Percentiles rank a stretch among this genome's conserved stretches.
Evolutionary conservation across 2,888 invertebrate species (phyloP).

Genomic region (Periphyllus acericola): DNA sequence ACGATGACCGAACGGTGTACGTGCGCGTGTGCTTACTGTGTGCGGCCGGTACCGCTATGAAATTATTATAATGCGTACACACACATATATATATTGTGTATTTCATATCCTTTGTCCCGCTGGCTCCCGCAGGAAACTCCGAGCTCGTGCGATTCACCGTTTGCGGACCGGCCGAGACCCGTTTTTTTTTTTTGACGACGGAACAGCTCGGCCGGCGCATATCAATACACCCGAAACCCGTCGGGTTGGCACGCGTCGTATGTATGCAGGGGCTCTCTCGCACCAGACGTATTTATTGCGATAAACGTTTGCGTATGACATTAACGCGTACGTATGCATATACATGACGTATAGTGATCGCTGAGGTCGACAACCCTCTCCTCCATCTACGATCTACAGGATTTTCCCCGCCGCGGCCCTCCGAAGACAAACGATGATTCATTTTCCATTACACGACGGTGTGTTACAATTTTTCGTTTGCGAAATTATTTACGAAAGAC

Average conservation of each 20-base stretch:
- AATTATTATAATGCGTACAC: not conserved
- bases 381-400: not conserved
- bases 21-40: not conserved
- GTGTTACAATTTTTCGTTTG: no score
- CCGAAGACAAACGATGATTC: not conserved
- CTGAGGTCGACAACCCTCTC: not conserved
- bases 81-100: not conserved
- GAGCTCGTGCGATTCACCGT: not conserved
- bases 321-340: no score
- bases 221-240: not conserved
- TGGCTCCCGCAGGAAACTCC: no score
- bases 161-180: not conserved
- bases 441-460: not conserved
- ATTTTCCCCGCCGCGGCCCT: not conserved
- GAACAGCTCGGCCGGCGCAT: not conserved
- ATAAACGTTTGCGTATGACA: conserved; percentile 11
- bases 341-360: no score
- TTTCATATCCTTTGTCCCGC: not conserved
- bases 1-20: not conserved
- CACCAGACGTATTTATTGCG: not conserved
- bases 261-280: not conserved
- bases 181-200: not conserved
- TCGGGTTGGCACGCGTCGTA: not conserved
- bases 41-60: not conserved
- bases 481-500: no score